Conservation (phyloP, 2,888 invertebrate species). For the Andrena dorsata region DNA sequence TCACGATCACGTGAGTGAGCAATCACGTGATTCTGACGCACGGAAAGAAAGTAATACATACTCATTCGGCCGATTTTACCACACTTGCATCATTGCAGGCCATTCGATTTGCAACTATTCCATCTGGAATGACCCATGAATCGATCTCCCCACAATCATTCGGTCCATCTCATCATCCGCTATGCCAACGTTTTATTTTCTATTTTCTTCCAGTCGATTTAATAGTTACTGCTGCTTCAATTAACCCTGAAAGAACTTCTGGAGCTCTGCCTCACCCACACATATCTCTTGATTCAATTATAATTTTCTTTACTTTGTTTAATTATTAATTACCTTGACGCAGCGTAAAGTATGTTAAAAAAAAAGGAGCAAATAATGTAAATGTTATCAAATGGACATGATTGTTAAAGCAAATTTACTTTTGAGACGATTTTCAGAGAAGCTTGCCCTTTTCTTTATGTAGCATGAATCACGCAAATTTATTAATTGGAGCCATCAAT, state of each 20-base stretch:
- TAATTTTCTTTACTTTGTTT: too few relatives aligned
- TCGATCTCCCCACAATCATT: not conserved
- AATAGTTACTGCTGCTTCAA: not conserved
- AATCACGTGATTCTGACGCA: slow-evolving; percentile 49
- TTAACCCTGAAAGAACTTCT: not conserved
- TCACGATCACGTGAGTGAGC: slow-evolving; percentile 18
- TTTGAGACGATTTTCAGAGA: too few relatives aligned
- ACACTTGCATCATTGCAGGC: slow-evolving; percentile 9
- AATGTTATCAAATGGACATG: too few relatives aligned
- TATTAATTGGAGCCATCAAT: too few relatives aligned
- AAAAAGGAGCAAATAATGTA: too few relatives aligned
- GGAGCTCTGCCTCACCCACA: too few relatives aligned
- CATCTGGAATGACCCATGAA: not conserved
- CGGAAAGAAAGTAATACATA: slow-evolving; percentile 40
- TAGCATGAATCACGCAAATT: too few relatives aligned
- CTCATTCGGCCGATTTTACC: slow-evolving; percentile 32
- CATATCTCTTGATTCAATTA: too few relatives aligned
- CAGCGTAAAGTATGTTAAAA: too few relatives aligned
- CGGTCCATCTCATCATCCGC: not conserved
- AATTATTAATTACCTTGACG: too few relatives aligned
- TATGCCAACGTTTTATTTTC: not conserved
- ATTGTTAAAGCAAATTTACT: too few relatives aligned
- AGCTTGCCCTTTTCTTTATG: too few relatives aligned
- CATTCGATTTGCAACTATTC: not conserved
- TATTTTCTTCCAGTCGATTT: not conserved